Conservation (phyloP, 2,888 invertebrate genomes). For the Thera britannica region DNA sequence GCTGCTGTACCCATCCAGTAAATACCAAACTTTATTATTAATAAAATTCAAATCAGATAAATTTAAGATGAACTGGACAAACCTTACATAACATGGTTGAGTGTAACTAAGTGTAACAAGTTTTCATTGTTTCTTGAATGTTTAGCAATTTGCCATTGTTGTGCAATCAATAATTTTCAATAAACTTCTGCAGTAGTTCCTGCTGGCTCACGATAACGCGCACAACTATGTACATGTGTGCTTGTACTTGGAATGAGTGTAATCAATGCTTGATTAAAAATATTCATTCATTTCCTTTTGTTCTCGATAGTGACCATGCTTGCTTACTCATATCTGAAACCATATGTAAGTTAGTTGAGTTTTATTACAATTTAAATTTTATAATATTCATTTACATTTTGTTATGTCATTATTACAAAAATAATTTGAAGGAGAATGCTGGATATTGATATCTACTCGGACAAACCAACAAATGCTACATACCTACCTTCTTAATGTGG, state of each 20-base stretch:
- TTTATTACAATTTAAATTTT: constrained; percentile 6
- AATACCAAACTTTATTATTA: constrained; percentile 27
- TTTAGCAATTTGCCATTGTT: constrained; percentile 71
- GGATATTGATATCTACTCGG: constrained; percentile 32
- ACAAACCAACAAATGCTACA: constrained; percentile 28
- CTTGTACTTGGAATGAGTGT: constrained; percentile 52
- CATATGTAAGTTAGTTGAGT: constrained; percentile 19
- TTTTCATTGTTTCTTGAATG: constrained; percentile 72
- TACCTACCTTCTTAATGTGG: constrained; percentile 4
- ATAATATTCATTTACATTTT: constrained; percentile 8
- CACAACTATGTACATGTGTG: constrained; percentile 27
- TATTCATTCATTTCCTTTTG: constrained; percentile 65
- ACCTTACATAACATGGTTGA: constrained; percentile 52
- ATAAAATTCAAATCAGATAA: constrained; percentile 49
- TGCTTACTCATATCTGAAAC: constrained; percentile 28
- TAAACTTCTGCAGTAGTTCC: constrained; percentile 75
- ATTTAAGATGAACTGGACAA: constrained; percentile 48
- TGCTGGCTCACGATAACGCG: constrained; percentile 65
- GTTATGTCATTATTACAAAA: constrained; percentile 31
- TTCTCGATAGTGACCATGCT: constrained; percentile 35
- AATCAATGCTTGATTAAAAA: constrained; percentile 71
- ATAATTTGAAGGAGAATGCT: constrained; percentile 36
- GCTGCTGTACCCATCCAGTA: constrained; percentile 29
- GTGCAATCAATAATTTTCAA: constrained; percentile 81
- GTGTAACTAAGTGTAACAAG: constrained; percentile 54